Evolutionary conservation across 92 coral and sea anemone genomes (phyloP).

Genomic region (Desmophyllum pertusum): DNA sequence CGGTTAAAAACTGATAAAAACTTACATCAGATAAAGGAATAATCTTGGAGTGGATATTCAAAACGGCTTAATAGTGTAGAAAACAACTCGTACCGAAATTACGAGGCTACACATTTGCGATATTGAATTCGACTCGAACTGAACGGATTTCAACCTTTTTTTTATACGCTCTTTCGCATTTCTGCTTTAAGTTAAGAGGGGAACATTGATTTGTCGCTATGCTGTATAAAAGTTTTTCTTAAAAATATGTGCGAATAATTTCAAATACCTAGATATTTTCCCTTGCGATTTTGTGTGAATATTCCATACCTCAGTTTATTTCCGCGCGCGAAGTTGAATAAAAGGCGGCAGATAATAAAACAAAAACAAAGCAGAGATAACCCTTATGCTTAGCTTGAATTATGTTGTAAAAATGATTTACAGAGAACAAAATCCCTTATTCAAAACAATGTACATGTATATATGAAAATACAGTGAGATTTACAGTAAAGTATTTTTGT

Average conservation of each 20-base stretch:
- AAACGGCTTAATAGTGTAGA: background rate
- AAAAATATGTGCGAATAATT: background rate
- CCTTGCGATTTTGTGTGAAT: conserved; percentile 2
- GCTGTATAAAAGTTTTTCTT: background rate
- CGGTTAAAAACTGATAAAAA: conserved; percentile 5
- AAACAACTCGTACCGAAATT: background rate
- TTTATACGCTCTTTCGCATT: background rate
- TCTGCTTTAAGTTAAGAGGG: background rate
- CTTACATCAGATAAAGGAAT: conserved; percentile 5
- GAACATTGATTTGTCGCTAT: background rate
- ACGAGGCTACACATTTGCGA: background rate
- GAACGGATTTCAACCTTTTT: background rate
- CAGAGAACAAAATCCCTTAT: background rate
- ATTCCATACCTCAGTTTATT: background rate
- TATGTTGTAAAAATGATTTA: background rate
- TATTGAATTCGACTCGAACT: background rate
- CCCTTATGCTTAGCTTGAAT: background rate
- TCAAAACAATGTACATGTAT: background rate
- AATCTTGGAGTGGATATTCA: background rate
- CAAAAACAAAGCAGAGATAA: background rate
- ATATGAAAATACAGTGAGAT: background rate
- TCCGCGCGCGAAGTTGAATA: background rate
- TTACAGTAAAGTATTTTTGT: background rate
- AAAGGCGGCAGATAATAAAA: background rate
- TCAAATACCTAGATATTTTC: background rate